Evolutionary conservation across 2,113 vertebrate species (phyloP).

Genomic region (Spilogale gracilis): DNA sequence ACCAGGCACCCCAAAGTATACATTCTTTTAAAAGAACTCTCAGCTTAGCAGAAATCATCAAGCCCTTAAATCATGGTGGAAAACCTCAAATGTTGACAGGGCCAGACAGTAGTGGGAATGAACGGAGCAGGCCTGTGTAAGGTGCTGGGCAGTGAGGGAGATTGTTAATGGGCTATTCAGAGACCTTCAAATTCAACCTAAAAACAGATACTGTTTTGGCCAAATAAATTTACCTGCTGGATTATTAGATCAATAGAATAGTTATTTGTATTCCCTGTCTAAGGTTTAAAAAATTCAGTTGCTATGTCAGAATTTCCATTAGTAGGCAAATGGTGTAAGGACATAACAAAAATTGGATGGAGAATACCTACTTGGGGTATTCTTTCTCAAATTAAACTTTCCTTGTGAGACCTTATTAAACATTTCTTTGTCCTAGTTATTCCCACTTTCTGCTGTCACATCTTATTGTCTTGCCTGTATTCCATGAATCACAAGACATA

Average conservation of each 20-base stretch:
- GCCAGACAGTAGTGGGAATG: background rate
- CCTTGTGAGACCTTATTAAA: background rate
- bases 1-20: background rate
- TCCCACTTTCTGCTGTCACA: background rate
- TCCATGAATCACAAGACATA: background rate
- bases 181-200: background rate
- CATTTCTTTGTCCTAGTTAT: background rate
- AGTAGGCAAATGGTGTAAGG: background rate
- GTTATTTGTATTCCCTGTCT: background rate
- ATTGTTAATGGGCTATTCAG: background rate
- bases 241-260: background rate
- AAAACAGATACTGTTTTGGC: conserved; percentile 6
- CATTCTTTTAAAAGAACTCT: conserved; percentile 31
- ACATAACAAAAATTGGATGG: background rate
- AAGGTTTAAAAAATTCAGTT: background rate
- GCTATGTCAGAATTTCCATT: conserved; percentile 44
- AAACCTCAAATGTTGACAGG: background rate
- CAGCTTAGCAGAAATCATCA: conserved; percentile 21
- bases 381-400: background rate
- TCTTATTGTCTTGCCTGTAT: background rate
- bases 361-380: background rate
- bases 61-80: background rate
- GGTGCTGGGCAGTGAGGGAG: background rate
- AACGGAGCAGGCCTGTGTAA: background rate
- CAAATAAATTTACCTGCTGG: background rate